A percentile compares a stretch with the other conserved stretches of the same genome.
Evolutionary conservation across 2,888 invertebrate species (phyloP).

Genomic region (Cynaeus angustus): DNA sequence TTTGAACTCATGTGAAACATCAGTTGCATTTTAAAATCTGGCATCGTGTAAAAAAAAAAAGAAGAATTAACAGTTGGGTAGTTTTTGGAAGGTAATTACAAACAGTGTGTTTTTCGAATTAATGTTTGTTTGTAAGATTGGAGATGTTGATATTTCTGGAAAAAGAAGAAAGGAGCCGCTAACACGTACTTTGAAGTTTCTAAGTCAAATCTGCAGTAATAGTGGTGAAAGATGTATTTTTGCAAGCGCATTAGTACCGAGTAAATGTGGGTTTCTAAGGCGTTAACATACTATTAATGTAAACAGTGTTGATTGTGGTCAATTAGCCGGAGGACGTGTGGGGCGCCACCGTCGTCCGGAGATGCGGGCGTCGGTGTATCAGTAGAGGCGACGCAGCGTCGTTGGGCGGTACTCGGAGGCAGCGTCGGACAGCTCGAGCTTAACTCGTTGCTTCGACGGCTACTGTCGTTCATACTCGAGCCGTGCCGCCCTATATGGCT

Average conservation of each 20-base stretch:
- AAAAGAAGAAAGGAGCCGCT: conserved; percentile 32
- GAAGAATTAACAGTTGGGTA: conserved; percentile 1
- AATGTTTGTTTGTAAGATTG: conserved; percentile 5
- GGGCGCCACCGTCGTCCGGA: conserved; percentile 53
- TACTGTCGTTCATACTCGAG: conserved; percentile 66
- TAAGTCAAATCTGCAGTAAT: conserved; percentile 10
- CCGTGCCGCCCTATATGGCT: conserved; percentile 72
- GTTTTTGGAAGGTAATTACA: conserved; percentile 13
- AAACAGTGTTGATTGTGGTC: conserved; percentile 62
- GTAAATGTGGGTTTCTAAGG: conserved; percentile 58
- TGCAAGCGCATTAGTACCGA: conserved; percentile 46
- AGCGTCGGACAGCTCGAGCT: conserved; percentile 31
- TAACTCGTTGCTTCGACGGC: conserved; percentile 60
- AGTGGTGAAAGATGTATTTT: conserved; percentile 39
- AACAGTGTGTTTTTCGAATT: conserved; percentile 23
- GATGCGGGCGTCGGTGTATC: conserved; percentile 48
- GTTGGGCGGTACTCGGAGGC: conserved; percentile 37
- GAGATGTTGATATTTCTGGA: conserved; percentile 34
- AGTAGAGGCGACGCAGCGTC: conserved; percentile 46
- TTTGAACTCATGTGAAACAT: conserved; percentile 24
- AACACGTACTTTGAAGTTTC: conserved; percentile 24
- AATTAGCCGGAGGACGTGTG: conserved; percentile 53
- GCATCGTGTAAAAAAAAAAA: background rate
- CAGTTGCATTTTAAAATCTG: background rate
- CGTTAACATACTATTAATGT: conserved; percentile 60